Conservation (phyloP, 2,113 vertebrate species). For the Lynx canadensis region DNA sequence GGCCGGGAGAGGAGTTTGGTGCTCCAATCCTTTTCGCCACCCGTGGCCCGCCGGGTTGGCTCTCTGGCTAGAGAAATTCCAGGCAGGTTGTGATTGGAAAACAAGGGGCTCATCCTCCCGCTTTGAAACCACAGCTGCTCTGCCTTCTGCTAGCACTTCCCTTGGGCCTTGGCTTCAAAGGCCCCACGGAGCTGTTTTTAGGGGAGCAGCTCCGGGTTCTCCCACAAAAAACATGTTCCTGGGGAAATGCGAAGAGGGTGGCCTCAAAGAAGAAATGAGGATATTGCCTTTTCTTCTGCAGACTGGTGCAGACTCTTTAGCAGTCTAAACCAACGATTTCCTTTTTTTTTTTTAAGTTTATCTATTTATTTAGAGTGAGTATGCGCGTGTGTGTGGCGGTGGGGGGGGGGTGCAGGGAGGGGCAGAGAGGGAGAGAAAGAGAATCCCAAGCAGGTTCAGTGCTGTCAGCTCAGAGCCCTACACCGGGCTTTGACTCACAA, state of each 20-base stretch:
- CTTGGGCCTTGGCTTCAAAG: neutral
- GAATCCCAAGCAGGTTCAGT: too few relatives aligned
- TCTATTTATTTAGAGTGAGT: too few relatives aligned
- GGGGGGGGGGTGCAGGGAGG: too few relatives aligned
- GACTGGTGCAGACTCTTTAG: neutral
- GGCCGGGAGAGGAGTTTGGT: neutral
- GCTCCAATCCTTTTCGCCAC: neutral
- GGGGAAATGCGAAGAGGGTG: neutral
- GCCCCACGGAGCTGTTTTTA: neutral
- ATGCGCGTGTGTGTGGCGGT: fast-evolving
- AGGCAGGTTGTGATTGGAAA: neutral
- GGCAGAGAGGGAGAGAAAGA: too few relatives aligned
- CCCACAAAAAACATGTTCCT: neutral
- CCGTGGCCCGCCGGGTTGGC: neutral
- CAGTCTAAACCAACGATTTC: neutral
- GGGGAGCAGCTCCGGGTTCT: neutral
- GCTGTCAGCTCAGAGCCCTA: too few relatives aligned
- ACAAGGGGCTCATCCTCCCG: neutral
- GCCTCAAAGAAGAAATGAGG: neutral
- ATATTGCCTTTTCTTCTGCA: neutral
- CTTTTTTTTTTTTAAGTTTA: too few relatives aligned
- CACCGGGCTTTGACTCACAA: too few relatives aligned
- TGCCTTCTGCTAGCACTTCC: neutral
- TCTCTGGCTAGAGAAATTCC: neutral
- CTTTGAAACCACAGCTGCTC: neutral